Evolutionary conservation across 2,888 invertebrate genomes (phyloP).

Genomic region (Drosophila macrothrix): DNA sequence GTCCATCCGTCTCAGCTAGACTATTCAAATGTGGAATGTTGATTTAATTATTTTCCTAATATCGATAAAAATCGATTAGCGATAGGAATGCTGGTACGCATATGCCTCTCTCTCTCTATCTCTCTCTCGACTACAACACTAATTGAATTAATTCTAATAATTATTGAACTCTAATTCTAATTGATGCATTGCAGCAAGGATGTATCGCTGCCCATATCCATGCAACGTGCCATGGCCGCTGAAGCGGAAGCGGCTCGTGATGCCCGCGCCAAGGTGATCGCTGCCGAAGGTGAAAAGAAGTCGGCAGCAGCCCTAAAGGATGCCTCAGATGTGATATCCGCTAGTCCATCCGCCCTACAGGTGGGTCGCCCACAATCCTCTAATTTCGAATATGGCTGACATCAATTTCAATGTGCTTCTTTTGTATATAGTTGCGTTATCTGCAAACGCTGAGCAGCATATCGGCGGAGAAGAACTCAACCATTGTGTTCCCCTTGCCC

Average conservation of each 20-base stretch:
- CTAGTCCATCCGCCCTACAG: slow-evolving; percentile 90
- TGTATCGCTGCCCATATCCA: slow-evolving; percentile 90
- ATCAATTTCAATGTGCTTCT: background rate
- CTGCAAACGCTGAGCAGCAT: slow-evolving; percentile 96
- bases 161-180: too few relatives aligned
- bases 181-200: slow-evolving; percentile 87
- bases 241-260: slow-evolving; percentile 93
- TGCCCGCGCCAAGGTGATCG: slow-evolving; percentile 87
- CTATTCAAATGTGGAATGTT: background rate
- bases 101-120: background rate
- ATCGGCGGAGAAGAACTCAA: slow-evolving; percentile 97
- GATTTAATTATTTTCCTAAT: background rate
- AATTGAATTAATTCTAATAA: background rate
- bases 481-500: slow-evolving; percentile 96
- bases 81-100: background rate
- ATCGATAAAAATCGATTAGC: background rate
- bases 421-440: slow-evolving; percentile 89
- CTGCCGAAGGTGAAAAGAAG: slow-evolving; percentile 93
- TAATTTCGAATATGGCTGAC: background rate
- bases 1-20: too few relatives aligned
- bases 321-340: slow-evolving; percentile 92
- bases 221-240: slow-evolving; percentile 93
- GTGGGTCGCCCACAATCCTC: slow-evolving; percentile 19
- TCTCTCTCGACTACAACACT: background rate
- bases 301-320: slow-evolving; percentile 93